Base-by-base conservation (phyloP, 2,888 invertebrate species). In the Galeruca laticollis region DNA sequence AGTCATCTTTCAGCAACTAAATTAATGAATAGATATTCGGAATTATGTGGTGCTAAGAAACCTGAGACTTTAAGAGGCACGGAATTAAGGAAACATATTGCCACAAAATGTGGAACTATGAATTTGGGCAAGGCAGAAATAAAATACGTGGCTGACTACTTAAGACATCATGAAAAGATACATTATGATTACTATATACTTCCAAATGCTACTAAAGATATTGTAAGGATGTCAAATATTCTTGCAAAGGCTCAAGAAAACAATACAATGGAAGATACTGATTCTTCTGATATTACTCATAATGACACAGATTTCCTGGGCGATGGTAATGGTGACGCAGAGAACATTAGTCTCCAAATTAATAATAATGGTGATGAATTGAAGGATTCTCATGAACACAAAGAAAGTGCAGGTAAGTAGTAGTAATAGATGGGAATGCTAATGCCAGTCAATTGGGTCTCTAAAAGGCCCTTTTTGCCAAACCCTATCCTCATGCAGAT, bases 51-150 rank as follows among this genome's bases (percentile, higher is more conserved):
- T n/a, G n/a, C n/a, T n/a, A n/a, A n/a, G n/a, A n/a, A n/a, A n/a
- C n/a, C 68, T 26, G 15, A 62, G 18, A 62, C 57, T 18, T 59
- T 52, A 35, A 56, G 49, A 49, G 63, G 63, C 3, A 69, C 59
- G 37, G 59, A 63, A 63, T 59, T 69, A 10, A 26, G 69, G 8
- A 69, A 69, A 21, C 64, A 68, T 57, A 49, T 68, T 20, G 59
- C 68, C 6, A 56, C 62, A 63, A 63, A 62, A 49, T 68, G 63
- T 63, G 51, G 31, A 18, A 63, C 68, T n/a, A 59, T 63, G 57
- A 59, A 68, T 51, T 49, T 68, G 47, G 57, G 10, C 13, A 31
- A 65, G 20, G 10, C 37, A 4, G 63, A 68, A 56, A 3, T 68
- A 47, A 62, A 63, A 49, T 40, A 68, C 63, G 52, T 68, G 33